Evolutionary conservation across 2,888 invertebrate species (phyloP).

Genomic region (Dolomedes plantarius): DNA sequence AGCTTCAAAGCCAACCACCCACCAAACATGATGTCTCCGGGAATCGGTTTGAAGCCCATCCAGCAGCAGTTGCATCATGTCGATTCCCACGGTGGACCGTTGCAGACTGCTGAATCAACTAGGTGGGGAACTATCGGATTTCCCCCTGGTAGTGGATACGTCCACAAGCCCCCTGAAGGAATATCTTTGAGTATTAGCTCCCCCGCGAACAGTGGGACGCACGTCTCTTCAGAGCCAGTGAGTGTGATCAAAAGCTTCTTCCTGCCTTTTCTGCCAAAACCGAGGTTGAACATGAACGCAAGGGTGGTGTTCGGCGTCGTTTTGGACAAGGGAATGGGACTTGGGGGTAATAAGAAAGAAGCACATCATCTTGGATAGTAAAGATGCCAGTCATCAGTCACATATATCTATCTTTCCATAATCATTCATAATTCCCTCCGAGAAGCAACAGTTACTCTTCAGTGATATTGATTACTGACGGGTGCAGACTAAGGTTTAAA

Average conservation of each 20-base stretch:
- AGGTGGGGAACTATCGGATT: conserved; percentile 61
- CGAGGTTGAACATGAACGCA: conserved; percentile 73
- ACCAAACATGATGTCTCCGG: conserved; percentile 2
- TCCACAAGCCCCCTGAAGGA: conserved; percentile 60
- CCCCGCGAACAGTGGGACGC: conserved; percentile 66
- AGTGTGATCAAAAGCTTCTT: conserved; percentile 73
- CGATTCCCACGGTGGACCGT: conserved; percentile 16
- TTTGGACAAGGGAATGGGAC: conserved; percentile 72
- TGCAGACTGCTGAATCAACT: conserved; percentile 54
- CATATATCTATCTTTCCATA: no score
- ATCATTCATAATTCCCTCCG: no score
- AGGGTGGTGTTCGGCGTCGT: conserved; percentile 74
- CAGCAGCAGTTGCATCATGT: conserved; percentile 59
- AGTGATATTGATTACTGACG: no score
- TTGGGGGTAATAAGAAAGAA: conserved; percentile 63
- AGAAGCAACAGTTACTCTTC: no score
- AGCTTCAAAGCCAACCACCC: conserved; percentile 16
- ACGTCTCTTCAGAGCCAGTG: conserved; percentile 72
- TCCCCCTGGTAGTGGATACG: conserved; percentile 11
- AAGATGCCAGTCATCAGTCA: neutral
- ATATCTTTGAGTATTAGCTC: conserved; percentile 58
- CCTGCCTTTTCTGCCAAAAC: conserved; percentile 73
- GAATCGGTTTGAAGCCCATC: conserved; percentile 55
- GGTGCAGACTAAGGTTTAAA: no score
- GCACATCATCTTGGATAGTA: conserved; percentile 5